A percentile compares a stretch with the other conserved stretches of the same genome.
Conservation (phyloP, 2,888 invertebrate genomes). For the Prosapia bicincta region DNA sequence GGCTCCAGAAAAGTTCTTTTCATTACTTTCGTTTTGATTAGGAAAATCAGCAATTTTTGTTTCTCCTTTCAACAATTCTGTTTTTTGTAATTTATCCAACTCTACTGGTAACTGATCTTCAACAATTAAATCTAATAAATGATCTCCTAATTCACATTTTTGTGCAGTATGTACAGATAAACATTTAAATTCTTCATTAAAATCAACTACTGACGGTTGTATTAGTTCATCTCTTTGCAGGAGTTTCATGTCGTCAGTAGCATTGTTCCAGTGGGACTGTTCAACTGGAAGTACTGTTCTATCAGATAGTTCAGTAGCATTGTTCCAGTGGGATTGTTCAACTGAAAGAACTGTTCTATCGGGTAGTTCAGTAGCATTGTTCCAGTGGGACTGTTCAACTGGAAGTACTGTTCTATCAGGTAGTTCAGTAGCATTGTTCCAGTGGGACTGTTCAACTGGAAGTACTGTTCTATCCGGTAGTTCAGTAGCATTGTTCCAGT, state of each 20-base stretch:
- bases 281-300: too few species aligned
- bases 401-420: too few species aligned
- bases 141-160: neutral
- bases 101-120: neutral
- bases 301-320: too few species aligned
- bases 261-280: conserved; percentile 5
- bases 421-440: too few species aligned
- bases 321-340: too few species aligned
- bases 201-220: neutral
- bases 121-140: neutral
- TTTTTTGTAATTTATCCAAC: neutral
- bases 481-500: too few species aligned
- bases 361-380: too few species aligned
- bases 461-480: too few species aligned
- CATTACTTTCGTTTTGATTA: neutral
- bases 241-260: conserved; percentile 9
- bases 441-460: too few species aligned
- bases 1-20: neutral
- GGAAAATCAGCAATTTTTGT: neutral
- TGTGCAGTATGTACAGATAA: neutral
- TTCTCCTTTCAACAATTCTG: neutral
- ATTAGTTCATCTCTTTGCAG: conserved; percentile 11
- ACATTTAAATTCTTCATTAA: neutral
- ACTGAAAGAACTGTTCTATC: too few species aligned
- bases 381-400: too few species aligned